Base-by-base conservation (phyloP, 2,113 vertebrate species). In the Anhinga rufa region DNA sequence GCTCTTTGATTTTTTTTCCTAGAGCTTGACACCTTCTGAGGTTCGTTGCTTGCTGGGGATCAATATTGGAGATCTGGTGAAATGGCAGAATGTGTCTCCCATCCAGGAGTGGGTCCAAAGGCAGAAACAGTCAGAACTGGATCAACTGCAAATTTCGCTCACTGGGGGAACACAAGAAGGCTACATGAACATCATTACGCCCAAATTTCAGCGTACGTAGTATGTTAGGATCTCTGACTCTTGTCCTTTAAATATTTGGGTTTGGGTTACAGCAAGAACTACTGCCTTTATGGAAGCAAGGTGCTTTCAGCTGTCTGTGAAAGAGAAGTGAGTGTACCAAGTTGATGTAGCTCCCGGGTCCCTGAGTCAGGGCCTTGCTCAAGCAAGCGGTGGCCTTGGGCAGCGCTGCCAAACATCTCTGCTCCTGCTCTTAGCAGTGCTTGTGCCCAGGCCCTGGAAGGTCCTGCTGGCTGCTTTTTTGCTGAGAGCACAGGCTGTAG, bases 1-100 rank as follows among this genome's bases (percentile, higher is more conserved):
- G 69, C 51, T 69, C 31, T 86, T 54, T 60, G 52, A 10, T 93
- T 34, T 71, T 93, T 34, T 71, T 36, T 57, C 55, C 25, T 81
- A 98, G 98, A 38, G 14, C 18, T 90, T 98, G 91, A 98, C 94
- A 0, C 44, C 92, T 19, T 4, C 19, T 0, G 97, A 98, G 29
- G 97, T 98, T 4, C 69, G 17, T 58, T 79, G 40, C 8, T 93
- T 98, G 81, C 93, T 98, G 93, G 98, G 98, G 20, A 0, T 25
- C 0, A 72, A 98, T 31, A 55, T 97, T 2, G 7, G 0, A 0
- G 90, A 65, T 7, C 95, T 98, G 94, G 55, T 38, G 31, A 31
- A 5, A 0, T 95, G 97, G 89, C 78, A 96, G 46, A 1, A 8
- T 9, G 24, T 6, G 5, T 7, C 82, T 11, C 96, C 94, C 0